Percentiles rank a stretch among this genome's conserved stretches.
Conservation (phyloP, 2,113 vertebrate species). For the Brienomyrus longianalis region DNA sequence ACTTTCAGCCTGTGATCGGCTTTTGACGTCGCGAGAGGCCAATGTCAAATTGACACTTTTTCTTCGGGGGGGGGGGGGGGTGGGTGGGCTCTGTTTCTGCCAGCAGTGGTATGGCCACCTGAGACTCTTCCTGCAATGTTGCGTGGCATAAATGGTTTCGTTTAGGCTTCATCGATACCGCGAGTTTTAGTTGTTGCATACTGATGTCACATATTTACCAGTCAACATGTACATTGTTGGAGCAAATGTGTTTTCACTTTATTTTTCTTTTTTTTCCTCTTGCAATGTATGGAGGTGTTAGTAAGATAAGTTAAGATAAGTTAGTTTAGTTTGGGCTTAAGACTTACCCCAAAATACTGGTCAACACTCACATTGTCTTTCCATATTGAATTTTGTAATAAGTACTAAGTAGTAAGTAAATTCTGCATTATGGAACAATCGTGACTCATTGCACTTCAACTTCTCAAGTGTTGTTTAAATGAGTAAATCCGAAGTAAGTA, state of each 20-base stretch:
- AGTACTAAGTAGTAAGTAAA: background rate
- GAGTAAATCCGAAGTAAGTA: too few relatives aligned
- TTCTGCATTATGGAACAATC: background rate
- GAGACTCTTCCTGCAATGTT: background rate
- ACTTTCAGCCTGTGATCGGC: slow-evolving; percentile 72
- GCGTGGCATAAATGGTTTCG: background rate
- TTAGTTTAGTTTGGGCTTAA: background rate
- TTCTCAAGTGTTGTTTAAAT: background rate
- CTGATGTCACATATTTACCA: background rate
- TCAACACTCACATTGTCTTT: background rate
- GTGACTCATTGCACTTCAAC: background rate
- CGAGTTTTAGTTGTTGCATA: background rate
- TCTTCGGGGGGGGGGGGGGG: background rate
- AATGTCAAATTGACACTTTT: slow-evolving; percentile 33
- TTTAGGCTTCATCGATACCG: background rate
- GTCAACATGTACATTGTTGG: background rate
- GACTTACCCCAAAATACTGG: background rate
- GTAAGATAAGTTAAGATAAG: too few relatives aligned
- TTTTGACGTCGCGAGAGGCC: slow-evolving; percentile 62
- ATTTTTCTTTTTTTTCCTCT: background rate
- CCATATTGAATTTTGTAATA: background rate
- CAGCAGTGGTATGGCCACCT: background rate
- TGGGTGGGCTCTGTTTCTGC: background rate
- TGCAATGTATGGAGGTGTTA: background rate
- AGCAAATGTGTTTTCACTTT: background rate